Evolutionary conservation across 2,888 invertebrate genomes (phyloP).

Genomic region (Pyrocoelia pectoralis): DNA sequence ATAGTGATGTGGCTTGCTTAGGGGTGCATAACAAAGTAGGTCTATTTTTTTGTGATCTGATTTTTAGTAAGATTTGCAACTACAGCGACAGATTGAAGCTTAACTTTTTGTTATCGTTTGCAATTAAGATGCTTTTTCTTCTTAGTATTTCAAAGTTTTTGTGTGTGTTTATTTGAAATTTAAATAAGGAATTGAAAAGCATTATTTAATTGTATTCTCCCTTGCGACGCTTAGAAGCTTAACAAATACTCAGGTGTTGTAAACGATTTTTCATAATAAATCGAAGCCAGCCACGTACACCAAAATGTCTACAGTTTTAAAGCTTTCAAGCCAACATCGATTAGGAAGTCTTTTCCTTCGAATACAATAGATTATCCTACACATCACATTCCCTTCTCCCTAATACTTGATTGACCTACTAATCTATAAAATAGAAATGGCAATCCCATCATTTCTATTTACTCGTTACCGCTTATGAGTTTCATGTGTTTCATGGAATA

Average conservation of each 20-base stretch:
- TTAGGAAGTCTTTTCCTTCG: background rate
- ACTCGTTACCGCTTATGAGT: background rate
- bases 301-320: background rate
- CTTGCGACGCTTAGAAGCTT: no score
- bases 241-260: no score
- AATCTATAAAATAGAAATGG: background rate
- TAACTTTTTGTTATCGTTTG: conserved; percentile 24
- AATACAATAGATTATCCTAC: background rate
- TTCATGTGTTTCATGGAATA: background rate
- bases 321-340: background rate
- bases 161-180: background rate
- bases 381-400: conserved; percentile 8
- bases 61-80: conserved; percentile 52
- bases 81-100: conserved; percentile 31
- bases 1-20: conserved; percentile 56
- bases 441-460: background rate
- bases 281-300: no score
- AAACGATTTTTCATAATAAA: no score
- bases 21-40: conserved; percentile 62
- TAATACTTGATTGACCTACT: conserved; percentile 9
- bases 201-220: background rate
- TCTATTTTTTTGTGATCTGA: conserved; percentile 53
- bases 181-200: background rate
- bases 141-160: background rate
- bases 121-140: conserved; percentile 24